phyloP scores from a whole-genome alignment of 2,888 invertebrate species.

The Platynereis dumerilii region DNA sequence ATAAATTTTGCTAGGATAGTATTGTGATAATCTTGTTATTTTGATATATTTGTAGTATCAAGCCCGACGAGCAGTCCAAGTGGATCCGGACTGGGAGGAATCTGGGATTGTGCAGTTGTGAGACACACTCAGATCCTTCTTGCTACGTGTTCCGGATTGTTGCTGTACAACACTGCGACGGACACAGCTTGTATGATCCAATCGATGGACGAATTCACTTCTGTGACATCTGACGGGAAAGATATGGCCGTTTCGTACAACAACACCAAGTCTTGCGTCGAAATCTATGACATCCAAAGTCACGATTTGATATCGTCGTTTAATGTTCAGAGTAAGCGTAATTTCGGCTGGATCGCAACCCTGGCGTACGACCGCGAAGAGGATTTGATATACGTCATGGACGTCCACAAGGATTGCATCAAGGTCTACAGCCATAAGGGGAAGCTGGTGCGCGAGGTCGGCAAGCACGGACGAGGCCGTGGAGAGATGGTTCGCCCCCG shows the following conservation, averaged over 20 bases:
- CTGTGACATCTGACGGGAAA: conserved; percentile 10
- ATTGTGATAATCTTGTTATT: no score
- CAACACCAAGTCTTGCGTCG: conserved; percentile 13
- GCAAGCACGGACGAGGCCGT: conserved; percentile 15
- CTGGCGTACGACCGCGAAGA: not conserved
- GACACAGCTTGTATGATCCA: conserved; percentile 4
- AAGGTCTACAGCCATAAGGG: conserved; percentile 10
- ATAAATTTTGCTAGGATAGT: no score
- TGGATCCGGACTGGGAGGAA: not conserved
- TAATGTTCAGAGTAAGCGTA: conserved; percentile 7
- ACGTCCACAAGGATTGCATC: conserved; percentile 17
- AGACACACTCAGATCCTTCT: conserved; percentile 8
- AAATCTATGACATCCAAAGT: not conserved
- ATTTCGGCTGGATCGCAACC: conserved; percentile 15
- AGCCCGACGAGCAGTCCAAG: no score
- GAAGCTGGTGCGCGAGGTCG: conserved; percentile 1
- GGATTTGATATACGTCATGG: conserved; percentile 6
- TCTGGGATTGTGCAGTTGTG: conserved; percentile 19
- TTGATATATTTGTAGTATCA: no score
- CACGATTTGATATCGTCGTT: not conserved
- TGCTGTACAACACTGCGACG: conserved; percentile 8
- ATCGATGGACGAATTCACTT: conserved; percentile 10
- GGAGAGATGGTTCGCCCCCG: conserved; percentile 14
- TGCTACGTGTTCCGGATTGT: conserved; percentile 11
- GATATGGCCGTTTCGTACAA: conserved; percentile 13